phyloP scores from a whole-genome alignment of 2,113 vertebrate species.

The Coregonus clupeaformis region DNA sequence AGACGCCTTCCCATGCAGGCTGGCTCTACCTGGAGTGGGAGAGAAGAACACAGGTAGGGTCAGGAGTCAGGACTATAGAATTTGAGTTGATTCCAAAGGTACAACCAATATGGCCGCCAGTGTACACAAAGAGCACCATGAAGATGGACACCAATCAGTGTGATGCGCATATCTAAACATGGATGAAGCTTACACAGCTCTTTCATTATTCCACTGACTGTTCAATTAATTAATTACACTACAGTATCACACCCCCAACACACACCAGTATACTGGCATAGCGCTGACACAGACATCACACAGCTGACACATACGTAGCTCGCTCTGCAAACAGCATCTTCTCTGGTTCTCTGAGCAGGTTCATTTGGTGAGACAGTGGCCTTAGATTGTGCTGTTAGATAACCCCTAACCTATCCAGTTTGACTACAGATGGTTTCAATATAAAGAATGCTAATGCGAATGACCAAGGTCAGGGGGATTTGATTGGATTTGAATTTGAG shows the following conservation, averaged over 20 bases:
- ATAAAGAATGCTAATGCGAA: neutral
- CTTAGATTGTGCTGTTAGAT: neutral
- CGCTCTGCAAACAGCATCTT: neutral
- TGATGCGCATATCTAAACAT: too few relatives aligned
- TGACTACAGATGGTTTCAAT: conserved; percentile 3
- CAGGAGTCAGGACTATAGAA: neutral
- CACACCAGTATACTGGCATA: neutral
- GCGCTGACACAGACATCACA: neutral
- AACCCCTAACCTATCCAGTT: neutral
- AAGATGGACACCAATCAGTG: neutral
- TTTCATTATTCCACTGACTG: neutral
- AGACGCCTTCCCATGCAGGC: conserved; percentile 94
- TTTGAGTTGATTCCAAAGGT: neutral
- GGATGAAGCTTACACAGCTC: too few relatives aligned
- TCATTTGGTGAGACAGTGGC: neutral
- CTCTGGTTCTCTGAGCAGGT: neutral
- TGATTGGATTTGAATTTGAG: conserved; percentile 14
- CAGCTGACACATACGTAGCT: neutral
- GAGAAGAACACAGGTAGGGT: neutral
- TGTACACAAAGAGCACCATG: neutral
- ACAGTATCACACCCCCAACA: neutral
- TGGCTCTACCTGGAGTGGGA: conserved; percentile 84
- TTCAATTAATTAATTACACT: neutral
- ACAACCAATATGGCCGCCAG: neutral
- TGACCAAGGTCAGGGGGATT: conserved; percentile 9